Evolutionary conservation across 2,888 invertebrate species (phyloP).

Genomic region (Catocala sponsa): DNA sequence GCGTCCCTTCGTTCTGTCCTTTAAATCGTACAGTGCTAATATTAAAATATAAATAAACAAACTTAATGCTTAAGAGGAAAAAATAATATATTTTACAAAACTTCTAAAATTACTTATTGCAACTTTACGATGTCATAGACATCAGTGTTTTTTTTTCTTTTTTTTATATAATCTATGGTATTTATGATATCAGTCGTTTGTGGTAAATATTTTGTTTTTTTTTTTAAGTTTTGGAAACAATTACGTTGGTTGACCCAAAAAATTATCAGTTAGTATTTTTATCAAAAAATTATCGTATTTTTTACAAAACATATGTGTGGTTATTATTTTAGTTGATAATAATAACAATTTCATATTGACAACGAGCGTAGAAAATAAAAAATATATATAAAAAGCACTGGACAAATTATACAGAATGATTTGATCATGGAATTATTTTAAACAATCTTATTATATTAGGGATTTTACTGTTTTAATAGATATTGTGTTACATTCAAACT

Average conservation of each 20-base stretch:
- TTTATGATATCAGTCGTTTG: conserved; percentile 68
- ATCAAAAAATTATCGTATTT: conserved; percentile 13
- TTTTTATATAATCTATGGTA: conserved; percentile 52
- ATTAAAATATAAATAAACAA: conserved; percentile 36
- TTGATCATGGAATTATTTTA: too few relatives aligned
- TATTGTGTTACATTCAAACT: too few relatives aligned
- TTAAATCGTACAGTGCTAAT: not conserved
- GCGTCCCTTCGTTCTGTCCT: not conserved
- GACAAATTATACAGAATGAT: too few relatives aligned
- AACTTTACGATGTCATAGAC: conserved; percentile 72
- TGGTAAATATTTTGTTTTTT: conserved; percentile 47
- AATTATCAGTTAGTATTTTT: conserved; percentile 14
- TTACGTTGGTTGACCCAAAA: conserved; percentile 39
- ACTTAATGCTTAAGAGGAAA: conserved; percentile 41
- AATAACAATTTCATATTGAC: too few relatives aligned
- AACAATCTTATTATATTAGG: too few relatives aligned
- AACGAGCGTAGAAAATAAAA: too few relatives aligned
- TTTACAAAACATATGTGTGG: conserved; percentile 21
- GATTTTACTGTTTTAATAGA: too few relatives aligned
- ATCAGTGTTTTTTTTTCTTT: conserved; percentile 57
- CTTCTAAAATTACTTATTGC: conserved; percentile 76
- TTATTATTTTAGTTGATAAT: not conserved
- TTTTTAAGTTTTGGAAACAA: conserved; percentile 34
- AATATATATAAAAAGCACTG: too few relatives aligned
- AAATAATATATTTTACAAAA: conserved; percentile 68